Evolutionary conservation across 2,113 vertebrate species (phyloP).

Genomic region (Bubo bubo): DNA sequence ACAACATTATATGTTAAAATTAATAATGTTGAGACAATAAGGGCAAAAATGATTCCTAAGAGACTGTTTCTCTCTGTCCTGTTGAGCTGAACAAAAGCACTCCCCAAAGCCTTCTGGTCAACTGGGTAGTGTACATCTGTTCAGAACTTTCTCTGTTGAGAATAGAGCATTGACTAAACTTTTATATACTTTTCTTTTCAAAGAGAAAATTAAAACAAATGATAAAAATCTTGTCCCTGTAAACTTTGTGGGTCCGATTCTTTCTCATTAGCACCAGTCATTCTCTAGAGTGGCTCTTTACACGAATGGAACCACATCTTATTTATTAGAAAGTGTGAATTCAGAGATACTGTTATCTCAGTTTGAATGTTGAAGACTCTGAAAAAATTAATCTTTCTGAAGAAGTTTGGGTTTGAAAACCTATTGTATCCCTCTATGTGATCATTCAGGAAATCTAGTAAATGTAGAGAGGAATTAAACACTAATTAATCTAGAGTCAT

Average conservation of each 20-base stretch:
- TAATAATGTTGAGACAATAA: neutral
- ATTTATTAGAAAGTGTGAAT: neutral
- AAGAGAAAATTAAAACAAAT: neutral
- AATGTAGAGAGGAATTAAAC: neutral
- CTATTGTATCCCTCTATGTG: neutral
- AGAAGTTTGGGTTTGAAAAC: neutral
- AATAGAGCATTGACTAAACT: neutral
- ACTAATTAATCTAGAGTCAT: neutral
- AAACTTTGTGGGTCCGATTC: neutral
- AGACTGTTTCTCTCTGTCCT: neutral
- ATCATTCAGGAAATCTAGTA: neutral
- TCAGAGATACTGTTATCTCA: neutral
- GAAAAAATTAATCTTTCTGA: neutral
- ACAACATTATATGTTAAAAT: neutral
- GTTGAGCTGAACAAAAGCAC: neutral
- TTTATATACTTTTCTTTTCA: neutral
- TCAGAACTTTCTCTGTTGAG: neutral
- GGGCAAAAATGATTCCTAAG: neutral
- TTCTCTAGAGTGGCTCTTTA: neutral
- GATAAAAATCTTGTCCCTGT: neutral
- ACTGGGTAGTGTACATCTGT: accelerated
- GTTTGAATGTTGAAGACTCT: neutral
- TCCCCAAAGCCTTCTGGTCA: neutral
- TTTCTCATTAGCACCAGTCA: neutral
- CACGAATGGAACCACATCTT: neutral